Evolutionary conservation across 2,888 invertebrate genomes (phyloP), one percentile per base, ranked within the genome.

Genomic region (Acanthacorydalis orientalis): DNA sequence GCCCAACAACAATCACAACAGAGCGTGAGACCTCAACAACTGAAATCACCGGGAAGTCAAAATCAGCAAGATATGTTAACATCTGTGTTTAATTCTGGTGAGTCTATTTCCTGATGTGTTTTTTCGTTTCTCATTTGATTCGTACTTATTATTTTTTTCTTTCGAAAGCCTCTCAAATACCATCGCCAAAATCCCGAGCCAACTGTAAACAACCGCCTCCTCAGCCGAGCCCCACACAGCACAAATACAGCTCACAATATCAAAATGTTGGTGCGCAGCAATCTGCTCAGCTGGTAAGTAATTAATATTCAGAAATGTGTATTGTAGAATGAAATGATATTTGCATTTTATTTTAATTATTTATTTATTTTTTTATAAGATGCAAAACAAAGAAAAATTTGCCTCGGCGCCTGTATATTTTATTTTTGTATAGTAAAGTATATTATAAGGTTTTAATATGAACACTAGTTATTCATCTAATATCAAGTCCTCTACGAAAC

Each of bases 81-180:
- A 43, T 74, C 74, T 10, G 73, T 75, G 51, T 74, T 75, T 57
- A 71, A 69, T 60, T 66, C 73, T 47, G 70, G 73, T 73, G 55
- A 62, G 64, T 61, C 37, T 6, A 14, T 14, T 37, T 9, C 8
- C n/a, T 7, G 12, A 37, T n/a, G 14, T 7, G 14, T 7, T 10
- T 7, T 35, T 1, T 12, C 10, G 37, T 37, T 8, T 12, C 37
- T 40, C 6, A 16, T 8, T 42, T 15, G 12, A 10, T 16, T 31
- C 42, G 42, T 31, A 9, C 31, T 11, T 10, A 11, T 14, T 7
- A 9, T 10, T 49, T 44, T 44, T 31, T 51, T 49, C 51, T 51
- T 51, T 49, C 58, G 59, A 38, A 51, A 72, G 73, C 69, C 37
- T 63, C 72, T 32, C 73, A 73, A 62, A 73, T 73, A 56, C 69